These are phyloP conservation scores for Caenorhabditis sinica DNA, from an alignment of 2,888 invertebrate species.

Conservation along the genomic window DNA sequence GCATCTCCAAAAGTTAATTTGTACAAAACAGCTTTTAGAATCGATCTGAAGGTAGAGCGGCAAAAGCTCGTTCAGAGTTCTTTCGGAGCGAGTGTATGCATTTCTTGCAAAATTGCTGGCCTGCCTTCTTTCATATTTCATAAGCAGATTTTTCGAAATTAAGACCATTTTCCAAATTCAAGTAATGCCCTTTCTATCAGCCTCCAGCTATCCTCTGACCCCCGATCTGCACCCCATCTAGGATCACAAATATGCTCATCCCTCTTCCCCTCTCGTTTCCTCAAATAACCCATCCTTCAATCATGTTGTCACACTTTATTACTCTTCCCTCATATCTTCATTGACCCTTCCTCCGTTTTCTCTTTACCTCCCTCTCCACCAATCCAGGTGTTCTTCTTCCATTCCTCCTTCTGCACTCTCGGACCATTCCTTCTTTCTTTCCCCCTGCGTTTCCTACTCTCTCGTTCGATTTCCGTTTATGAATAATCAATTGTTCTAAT, in stretches of 20 bases:
- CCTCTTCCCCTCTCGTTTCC: neutral
- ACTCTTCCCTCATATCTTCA: constrained; percentile 23
- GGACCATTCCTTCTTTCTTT: neutral
- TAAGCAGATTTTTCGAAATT: too few relatives aligned
- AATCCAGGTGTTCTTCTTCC: constrained; percentile 35
- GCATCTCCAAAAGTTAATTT: too few relatives aligned
- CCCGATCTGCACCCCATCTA: neutral
- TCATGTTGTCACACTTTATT: constrained; percentile 33
- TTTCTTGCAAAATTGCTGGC: too few relatives aligned
- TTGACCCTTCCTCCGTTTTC: constrained; percentile 5
- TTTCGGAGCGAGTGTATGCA: too few relatives aligned
- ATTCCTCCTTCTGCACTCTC: neutral
- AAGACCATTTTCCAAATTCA: too few relatives aligned
- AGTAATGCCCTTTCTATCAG: too few relatives aligned
- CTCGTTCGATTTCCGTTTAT: neutral
- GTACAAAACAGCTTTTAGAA: too few relatives aligned
- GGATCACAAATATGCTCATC: neutral
- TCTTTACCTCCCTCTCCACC: neutral
- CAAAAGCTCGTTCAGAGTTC: too few relatives aligned
- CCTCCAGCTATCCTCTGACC: too few relatives aligned
- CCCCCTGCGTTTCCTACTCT: constrained; percentile 14
- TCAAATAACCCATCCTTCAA: constrained; percentile 14
- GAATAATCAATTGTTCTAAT: constrained; percentile 47
- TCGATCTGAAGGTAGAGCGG: too few relatives aligned
- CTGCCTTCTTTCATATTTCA: too few relatives aligned